Base-by-base conservation (phyloP, 2,113 vertebrate species). In the Lamprotornis superbus region DNA sequence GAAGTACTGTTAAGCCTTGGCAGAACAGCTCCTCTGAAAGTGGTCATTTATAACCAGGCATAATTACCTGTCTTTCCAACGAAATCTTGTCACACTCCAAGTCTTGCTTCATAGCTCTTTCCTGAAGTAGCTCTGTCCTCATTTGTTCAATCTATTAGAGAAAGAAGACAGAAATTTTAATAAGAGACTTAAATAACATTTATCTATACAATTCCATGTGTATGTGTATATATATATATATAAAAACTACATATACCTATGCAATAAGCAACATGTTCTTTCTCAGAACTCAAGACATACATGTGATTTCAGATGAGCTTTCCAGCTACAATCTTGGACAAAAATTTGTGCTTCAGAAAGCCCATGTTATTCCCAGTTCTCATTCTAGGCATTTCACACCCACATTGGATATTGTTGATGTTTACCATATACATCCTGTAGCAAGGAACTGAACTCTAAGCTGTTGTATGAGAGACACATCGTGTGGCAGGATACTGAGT, bases 21-120 rank as follows among this genome's bases (percentile, higher is more conserved):
- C 52, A 75, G 25, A 83, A 84, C 12, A 83, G 30, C 11, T 83
- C 67, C 46, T 80, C 30, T 4, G 3, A 44, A 85, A 69, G 23
- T 1, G 4, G 17, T 21, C 23, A 42, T 56, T 91, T 67, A 86
- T 15, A 77, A 49, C 18, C 56, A 91, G 53, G 33, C 40, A 50
- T 30, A 69, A 91, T 97, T 98, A 99, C 99, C 99, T 99, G 99
- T 98, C 99, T 99, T 98, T 99, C 99, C 97, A 99, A 97, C 10
- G 99, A 98, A 94, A 99, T 98, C 98, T 99, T 99, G 98, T 99
- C 99, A 97, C 99, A 99, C 96, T 99, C 99, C 97, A 99, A 95
- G 94, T 99, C 99, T 96, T 99, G 99, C 95, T 98, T 98, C 89
- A 97, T 89, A 87, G 99, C 98, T 97, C 99, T 98, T 97, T 99